These are phyloP conservation scores for Danionella dracula DNA, from an alignment of 2,797 vertebrate species.

Conservation along the genomic window DNA sequence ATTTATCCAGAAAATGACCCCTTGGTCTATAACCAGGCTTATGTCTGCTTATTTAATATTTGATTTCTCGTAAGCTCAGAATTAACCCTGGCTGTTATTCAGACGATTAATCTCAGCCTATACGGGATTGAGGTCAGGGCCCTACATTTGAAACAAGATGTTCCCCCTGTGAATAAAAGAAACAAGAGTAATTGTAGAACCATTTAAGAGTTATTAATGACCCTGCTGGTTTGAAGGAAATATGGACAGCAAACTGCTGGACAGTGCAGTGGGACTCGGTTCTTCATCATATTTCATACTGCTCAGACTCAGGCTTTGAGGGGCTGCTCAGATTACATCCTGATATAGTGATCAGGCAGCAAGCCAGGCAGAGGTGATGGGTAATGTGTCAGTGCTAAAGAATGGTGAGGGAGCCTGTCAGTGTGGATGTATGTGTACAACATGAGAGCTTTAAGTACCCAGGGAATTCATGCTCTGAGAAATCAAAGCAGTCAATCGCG, in stretches of 20 bases:
- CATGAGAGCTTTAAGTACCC: conserved; percentile 9
- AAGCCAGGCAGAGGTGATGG: conserved; percentile 32
- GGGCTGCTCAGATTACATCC: conserved; percentile 35
- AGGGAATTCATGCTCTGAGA: conserved; percentile 32
- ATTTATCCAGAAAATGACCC: neutral
- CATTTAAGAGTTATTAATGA: conserved; percentile 38
- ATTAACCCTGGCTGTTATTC: neutral
- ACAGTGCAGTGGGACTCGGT: conserved; percentile 5
- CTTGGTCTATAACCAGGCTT: neutral
- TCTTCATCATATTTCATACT: conserved; percentile 39
- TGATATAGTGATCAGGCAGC: conserved; percentile 40
- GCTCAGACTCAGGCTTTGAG: conserved; percentile 30
- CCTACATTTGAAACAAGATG: conserved; percentile 14
- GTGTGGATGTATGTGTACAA: conserved; percentile 6
- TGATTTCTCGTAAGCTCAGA: neutral
- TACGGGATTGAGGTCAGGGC: conserved; percentile 4
- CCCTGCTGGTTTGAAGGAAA: conserved; percentile 18
- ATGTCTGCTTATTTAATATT: neutral
- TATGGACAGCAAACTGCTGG: conserved; percentile 2
- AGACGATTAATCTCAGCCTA: neutral
- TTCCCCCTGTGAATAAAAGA: conserved; percentile 1
- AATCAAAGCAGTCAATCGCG: conserved; percentile 21
- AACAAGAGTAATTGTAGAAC: conserved; percentile 24
- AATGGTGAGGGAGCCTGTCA: neutral
- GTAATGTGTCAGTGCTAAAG: conserved; percentile 26